These are phyloP conservation scores for Entomobrya multifasciata DNA, from an alignment of 2,888 invertebrate species.

Conservation along the genomic window DNA sequence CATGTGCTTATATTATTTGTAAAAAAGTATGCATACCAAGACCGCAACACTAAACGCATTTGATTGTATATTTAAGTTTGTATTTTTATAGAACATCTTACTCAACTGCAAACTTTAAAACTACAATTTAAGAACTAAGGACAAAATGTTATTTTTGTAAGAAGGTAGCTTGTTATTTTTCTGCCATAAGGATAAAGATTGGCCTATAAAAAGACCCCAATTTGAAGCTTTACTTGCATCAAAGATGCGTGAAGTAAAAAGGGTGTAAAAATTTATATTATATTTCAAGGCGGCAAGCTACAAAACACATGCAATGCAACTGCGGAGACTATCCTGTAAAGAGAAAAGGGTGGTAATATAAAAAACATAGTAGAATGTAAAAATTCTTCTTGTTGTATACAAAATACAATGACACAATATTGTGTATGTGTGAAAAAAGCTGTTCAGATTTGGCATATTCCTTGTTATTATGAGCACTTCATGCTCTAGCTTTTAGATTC, in stretches of 20 bases:
- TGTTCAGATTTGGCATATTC: background rate
- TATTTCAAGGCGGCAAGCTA: conserved; percentile 12
- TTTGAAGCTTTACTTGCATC: conserved; percentile 44
- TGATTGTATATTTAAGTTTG: no score
- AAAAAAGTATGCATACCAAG: background rate
- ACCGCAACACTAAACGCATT: no score
- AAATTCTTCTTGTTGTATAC: no score
- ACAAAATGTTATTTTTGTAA: no score
- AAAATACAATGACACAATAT: background rate
- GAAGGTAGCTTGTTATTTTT: conserved; percentile 59
- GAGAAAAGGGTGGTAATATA: conserved; percentile 41
- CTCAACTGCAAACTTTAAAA: background rate
- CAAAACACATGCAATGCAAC: background rate
- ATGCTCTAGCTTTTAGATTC: conserved; percentile 52
- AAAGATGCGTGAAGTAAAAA: conserved; percentile 34
- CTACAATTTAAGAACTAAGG: background rate
- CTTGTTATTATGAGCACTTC: conserved; percentile 44
- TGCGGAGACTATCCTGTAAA: no score
- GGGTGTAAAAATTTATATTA: conserved; percentile 53
- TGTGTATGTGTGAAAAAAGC: background rate
- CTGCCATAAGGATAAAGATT: conserved; percentile 59
- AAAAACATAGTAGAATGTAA: conserved; percentile 7
- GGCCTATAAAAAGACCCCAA: conserved; percentile 65
- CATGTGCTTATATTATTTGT: no score
- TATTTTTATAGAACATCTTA: background rate